A percentile compares a stretch with the other conserved stretches of the same genome.
Conservation (phyloP, 2,113 vertebrate species). For the Labeo catla region DNA sequence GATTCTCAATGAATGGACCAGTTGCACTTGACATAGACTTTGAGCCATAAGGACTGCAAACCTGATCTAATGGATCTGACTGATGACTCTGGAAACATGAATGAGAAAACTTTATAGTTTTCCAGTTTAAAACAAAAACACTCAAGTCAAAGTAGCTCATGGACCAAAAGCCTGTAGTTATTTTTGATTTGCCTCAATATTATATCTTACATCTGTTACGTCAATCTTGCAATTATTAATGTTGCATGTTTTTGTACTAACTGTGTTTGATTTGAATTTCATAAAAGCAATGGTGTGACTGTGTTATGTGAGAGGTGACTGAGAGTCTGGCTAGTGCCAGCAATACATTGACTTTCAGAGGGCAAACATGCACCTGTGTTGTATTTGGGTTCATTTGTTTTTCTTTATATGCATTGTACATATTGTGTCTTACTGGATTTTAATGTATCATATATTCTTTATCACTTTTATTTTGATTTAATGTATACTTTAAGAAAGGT, state of each 20-base stretch:
- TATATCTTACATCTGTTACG: neutral
- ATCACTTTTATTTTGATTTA: neutral
- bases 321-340: neutral
- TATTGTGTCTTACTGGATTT: neutral
- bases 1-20: conserved; percentile 72
- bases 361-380: neutral
- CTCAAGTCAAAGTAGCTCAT: neutral
- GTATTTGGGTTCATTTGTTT: neutral
- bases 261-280: neutral
- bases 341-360: neutral
- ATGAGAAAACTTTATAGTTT: neutral
- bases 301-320: neutral
- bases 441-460: neutral
- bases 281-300: neutral
- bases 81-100: neutral
- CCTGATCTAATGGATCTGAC: neutral
- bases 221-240: too few species aligned
- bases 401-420: neutral
- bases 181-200: neutral
- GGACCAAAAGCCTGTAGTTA: neutral
- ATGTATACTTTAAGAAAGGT: neutral
- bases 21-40: conserved; percentile 65
- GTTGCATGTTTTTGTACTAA: neutral
- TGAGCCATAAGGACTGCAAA: conserved; percentile 58
- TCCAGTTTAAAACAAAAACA: neutral